Evolutionary conservation across 1,140 invertebrate genomes (phyloP).

Genomic region (Sitophilus oryzae): DNA sequence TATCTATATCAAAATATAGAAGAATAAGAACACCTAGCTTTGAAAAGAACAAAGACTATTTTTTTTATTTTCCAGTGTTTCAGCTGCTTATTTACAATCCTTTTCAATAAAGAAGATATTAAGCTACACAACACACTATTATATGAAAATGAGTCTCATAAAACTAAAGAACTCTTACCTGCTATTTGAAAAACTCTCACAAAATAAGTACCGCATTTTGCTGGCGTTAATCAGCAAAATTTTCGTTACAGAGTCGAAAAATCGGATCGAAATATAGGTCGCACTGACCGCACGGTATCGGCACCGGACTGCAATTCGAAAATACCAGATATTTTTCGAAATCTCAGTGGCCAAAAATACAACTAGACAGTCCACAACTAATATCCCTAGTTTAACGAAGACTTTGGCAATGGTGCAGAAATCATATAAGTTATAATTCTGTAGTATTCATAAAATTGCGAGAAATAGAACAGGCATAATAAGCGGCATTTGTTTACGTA

Average conservation of each 20-base stretch:
- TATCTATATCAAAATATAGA: too few species aligned
- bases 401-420: background rate
- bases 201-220: constrained; percentile 18
- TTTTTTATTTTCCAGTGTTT: too few species aligned
- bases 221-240: background rate
- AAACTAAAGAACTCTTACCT: constrained; percentile 8
- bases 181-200: constrained; percentile 10
- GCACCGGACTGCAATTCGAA: constrained; percentile 5
- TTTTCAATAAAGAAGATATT: too few species aligned
- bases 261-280: constrained; percentile 15
- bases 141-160: background rate
- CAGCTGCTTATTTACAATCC: too few species aligned
- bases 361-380: background rate
- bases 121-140: background rate
- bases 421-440: too few species aligned
- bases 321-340: constrained; percentile 14
- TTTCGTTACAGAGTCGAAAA: constrained; percentile 1
- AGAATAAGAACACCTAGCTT: too few species aligned
- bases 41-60: too few species aligned
- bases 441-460: too few species aligned
- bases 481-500: too few species aligned
- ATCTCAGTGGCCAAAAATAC: background rate
- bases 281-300: constrained; percentile 5
- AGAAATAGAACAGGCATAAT: too few species aligned
- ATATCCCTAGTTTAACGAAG: background rate